These are phyloP conservation scores for Thermophis baileyi DNA, from an alignment of 2,113 vertebrate genomes.

Conservation along the genomic window DNA sequence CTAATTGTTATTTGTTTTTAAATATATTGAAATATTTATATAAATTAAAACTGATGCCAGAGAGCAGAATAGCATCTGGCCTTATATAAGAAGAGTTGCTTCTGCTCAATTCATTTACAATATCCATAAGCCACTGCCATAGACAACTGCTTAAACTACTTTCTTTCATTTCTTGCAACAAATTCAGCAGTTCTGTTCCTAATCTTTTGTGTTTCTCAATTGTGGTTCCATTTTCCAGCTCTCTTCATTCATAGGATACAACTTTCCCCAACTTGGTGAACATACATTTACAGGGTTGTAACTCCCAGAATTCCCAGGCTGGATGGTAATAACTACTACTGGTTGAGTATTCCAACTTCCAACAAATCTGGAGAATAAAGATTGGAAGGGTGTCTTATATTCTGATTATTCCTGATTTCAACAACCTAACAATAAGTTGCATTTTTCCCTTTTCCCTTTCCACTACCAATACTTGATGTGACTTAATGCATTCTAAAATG, in stretches of 20 bases:
- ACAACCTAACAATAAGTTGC: neutral
- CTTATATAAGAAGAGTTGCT: neutral
- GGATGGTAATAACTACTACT: neutral
- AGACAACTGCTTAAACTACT: neutral
- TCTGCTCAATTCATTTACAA: neutral
- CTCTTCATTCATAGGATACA: neutral
- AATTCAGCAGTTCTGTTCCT: neutral
- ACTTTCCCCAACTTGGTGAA: neutral
- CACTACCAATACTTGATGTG: neutral
- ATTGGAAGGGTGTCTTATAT: neutral
- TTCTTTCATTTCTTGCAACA: neutral
- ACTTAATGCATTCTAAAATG: neutral
- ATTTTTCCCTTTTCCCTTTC: neutral
- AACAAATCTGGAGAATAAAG: neutral
- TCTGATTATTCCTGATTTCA: neutral
- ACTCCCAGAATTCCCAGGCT: neutral
- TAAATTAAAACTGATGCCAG: neutral
- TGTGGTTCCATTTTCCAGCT: neutral
- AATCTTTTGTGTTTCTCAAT: neutral
- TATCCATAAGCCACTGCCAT: neutral
- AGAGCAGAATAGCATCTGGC: neutral
- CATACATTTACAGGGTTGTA: neutral
- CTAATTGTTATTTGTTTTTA: neutral
- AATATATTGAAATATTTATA: neutral
- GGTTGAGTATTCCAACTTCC: neutral